Evolutionary conservation across 2,888 invertebrate species (phyloP).

Genomic region (Dilophus febrilis): DNA sequence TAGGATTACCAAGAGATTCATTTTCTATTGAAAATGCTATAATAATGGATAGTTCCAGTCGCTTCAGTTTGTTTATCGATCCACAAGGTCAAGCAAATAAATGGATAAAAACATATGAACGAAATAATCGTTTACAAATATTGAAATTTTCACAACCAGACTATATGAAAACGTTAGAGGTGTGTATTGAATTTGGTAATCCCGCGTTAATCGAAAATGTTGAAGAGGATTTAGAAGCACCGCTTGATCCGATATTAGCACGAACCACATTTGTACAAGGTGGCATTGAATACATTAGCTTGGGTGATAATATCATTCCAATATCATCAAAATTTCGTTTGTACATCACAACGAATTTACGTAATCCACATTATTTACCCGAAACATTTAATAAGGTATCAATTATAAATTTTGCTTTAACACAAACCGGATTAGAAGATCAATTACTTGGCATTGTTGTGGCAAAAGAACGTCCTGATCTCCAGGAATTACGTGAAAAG

Average conservation of each 20-base stretch:
- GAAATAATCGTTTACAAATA: conserved; percentile 23
- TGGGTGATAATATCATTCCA: conserved; percentile 74
- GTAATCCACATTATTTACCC: conserved; percentile 79
- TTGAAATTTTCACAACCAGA: conserved; percentile 27
- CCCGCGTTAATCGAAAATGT: conserved; percentile 71
- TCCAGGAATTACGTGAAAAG: conserved; percentile 67
- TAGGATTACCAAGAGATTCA: conserved; percentile 63
- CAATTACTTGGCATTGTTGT: conserved; percentile 76
- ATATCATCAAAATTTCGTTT: conserved; percentile 61
- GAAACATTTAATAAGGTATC: conserved; percentile 75
- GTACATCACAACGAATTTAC: conserved; percentile 73
- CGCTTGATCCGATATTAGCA: conserved; percentile 62
- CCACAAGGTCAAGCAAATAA: conserved; percentile 86
- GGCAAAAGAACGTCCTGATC: conserved; percentile 73
- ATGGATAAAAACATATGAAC: conserved; percentile 79
- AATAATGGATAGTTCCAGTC: conserved; percentile 59
- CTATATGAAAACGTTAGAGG: conserved; percentile 37
- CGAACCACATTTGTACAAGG: conserved; percentile 67
- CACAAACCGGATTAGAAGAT: conserved; percentile 59
- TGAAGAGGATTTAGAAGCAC: conserved; percentile 68
- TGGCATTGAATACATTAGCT: conserved; percentile 53
- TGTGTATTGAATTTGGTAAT: conserved; percentile 55
- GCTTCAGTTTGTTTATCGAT: conserved; percentile 84
- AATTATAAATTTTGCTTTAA: conserved; percentile 74
- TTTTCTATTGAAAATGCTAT: conserved; percentile 82